A percentile compares a stretch with the other conserved stretches of the same genome.
These are phyloP conservation scores for Apeltes quadracus DNA, from an alignment of 2,113 vertebrate genomes.

Conservation along the genomic window DNA sequence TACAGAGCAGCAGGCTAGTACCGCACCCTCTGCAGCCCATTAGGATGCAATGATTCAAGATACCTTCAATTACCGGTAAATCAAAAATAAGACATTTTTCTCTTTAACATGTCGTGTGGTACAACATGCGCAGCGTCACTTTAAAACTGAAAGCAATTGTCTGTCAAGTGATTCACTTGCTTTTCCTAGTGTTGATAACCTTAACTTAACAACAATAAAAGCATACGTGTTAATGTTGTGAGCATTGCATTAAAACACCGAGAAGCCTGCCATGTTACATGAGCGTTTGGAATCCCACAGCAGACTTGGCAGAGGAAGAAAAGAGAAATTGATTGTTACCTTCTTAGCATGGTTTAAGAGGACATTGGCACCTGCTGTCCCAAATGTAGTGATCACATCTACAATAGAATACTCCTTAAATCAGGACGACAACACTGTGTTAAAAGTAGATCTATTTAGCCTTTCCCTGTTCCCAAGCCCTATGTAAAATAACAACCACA, in stretches of 20 bases:
- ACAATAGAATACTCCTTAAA: slow-evolving; percentile 3
- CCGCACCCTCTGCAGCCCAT: neutral
- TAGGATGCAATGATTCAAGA: neutral
- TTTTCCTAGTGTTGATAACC: neutral
- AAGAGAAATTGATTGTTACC: slow-evolving; percentile 20
- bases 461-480: slow-evolving; percentile 3
- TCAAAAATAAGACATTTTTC: neutral
- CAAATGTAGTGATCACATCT: slow-evolving; percentile 4
- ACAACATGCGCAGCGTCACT: no score
- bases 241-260: slow-evolving; percentile 7
- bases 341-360: slow-evolving; percentile 25
- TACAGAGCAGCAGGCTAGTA: no score
- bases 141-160: no score
- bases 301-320: slow-evolving; percentile 49
- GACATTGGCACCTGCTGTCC: slow-evolving; percentile 3
- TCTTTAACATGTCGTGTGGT: neutral
- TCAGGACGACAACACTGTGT: slow-evolving; percentile 15
- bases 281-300: slow-evolving; percentile 30
- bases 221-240: neutral
- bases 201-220: neutral
- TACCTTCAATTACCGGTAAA: neutral
- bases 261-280: slow-evolving; percentile 1
- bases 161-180: no score
- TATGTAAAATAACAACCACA: slow-evolving; percentile 7
- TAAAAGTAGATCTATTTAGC: slow-evolving; percentile 8